These are phyloP conservation scores for Atlantisia rogersi DNA, from an alignment of 2,113 vertebrate genomes.

Conservation along the genomic window DNA sequence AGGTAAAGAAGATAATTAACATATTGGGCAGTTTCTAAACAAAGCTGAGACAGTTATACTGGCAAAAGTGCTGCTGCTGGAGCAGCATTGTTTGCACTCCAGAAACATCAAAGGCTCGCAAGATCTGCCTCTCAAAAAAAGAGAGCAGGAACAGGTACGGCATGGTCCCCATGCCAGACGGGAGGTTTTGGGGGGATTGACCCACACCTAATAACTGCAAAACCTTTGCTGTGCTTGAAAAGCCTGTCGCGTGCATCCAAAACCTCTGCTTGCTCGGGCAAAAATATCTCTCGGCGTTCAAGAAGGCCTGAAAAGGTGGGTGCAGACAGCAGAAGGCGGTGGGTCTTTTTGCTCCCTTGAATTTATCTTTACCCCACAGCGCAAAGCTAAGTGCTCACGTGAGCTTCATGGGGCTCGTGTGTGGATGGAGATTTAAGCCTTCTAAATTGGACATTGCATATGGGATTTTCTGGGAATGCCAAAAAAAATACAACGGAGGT, in stretches of 20 bases:
- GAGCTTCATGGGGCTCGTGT: background rate
- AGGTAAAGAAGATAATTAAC: conserved; percentile 86
- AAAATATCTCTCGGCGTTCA: background rate
- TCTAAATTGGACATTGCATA: background rate
- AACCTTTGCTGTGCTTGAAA: background rate
- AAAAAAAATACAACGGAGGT: background rate
- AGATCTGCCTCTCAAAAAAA: background rate
- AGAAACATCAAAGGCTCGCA: conserved; percentile 26
- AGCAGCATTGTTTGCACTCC: background rate
- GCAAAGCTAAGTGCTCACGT: background rate
- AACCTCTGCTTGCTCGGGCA: background rate
- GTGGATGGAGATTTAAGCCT: conserved; percentile 1
- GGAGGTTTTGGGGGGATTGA: background rate
- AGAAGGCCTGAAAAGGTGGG: background rate
- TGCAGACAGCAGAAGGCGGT: background rate
- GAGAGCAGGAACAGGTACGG: background rate
- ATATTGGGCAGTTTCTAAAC: conserved; percentile 87
- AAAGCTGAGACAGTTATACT: conserved; percentile 68
- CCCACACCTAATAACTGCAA: background rate
- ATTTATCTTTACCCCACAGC: background rate
- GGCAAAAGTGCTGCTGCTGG: conserved; percentile 8
- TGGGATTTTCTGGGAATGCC: conserved; percentile 37
- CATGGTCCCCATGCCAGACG: fast-evolving
- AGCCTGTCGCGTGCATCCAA: fast-evolving
- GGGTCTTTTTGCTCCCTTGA: background rate